phyloP scores from a whole-genome alignment of 2,797 vertebrate species.

The Semotilus atromaculatus region DNA sequence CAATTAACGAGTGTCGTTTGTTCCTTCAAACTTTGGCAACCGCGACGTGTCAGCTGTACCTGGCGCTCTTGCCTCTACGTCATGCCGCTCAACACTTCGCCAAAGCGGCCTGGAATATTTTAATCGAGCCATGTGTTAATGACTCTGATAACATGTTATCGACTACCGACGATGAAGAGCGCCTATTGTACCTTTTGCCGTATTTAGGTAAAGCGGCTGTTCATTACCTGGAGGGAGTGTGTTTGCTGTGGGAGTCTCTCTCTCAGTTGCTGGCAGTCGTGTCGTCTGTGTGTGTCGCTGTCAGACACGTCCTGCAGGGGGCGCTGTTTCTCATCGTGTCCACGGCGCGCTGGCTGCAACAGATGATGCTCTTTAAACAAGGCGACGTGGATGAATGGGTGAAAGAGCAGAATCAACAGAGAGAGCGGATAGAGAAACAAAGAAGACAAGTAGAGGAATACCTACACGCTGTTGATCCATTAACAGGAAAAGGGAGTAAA shows the following conservation, averaged over 20 bases:
- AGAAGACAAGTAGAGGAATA: conserved; percentile 72
- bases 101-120: conserved; percentile 58
- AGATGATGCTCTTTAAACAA: conserved; percentile 69
- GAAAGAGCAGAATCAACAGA: conserved; percentile 67
- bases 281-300: conserved; percentile 66
- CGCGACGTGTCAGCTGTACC: conserved; percentile 76
- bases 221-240: conserved; percentile 67
- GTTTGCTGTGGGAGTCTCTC: conserved; percentile 70
- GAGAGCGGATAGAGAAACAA: conserved; percentile 69
- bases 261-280: conserved; percentile 68
- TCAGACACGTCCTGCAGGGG: conserved; percentile 73
- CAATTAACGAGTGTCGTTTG: conserved; percentile 74
- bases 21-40: conserved; percentile 75
- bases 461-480: conserved; percentile 72
- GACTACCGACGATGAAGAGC: conserved; percentile 50
- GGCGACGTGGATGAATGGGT: conserved; percentile 71
- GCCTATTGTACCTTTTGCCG: fast-evolving
- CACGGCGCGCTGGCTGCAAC: conserved; percentile 71
- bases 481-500: conserved; percentile 66
- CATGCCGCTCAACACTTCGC: conserved; percentile 66
- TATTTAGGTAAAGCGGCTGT: background rate
- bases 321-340: conserved; percentile 68
- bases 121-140: background rate
- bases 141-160: background rate
- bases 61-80: conserved; percentile 74